Evolutionary conservation across 2,888 invertebrate genomes (phyloP), one percentile per base, ranked within the genome.

Genomic region (Anarsia innoxiella): DNA sequence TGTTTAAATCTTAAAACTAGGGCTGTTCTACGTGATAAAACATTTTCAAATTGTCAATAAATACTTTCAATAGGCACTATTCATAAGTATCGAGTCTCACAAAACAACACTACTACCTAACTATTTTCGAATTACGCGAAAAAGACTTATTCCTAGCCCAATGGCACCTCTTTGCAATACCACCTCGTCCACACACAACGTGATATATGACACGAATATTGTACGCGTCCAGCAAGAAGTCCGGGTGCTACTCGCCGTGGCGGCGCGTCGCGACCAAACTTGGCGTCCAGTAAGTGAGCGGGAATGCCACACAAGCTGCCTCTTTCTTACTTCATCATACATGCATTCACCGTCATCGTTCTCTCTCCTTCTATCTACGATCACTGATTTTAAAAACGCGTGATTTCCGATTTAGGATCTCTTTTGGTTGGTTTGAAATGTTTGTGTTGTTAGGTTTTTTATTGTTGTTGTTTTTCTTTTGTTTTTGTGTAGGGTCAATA

Each of bases 181-280:
- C 50, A 60, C 66, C 67, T 69, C 61, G 52, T 60, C 59, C 11
- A 36, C 50, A 64, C 58, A 61, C 59, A 62, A 67, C 68, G 79
- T 84, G 78, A 82, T 86, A 83, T 37, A 37, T 26, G 82, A 68
- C 59, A 61, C 63, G 67, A 86, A 80, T 74, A 63, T 70, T 70
- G 59, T 63, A 59, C 26, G 59, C 64, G 49, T 42, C 59, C 87
- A 90, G 88, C 90, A 90, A 88, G 88, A 89, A 88, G 86, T 75
- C 88, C 66, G 88, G 90, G 77, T 91, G 92, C 90, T 93, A 93
- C 89, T 93, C 93, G 77, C 95, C 94, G 87, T 95, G 95, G 95
- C 92, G 94, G 73, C 91, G 94, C 86, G 95, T 95, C 83, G 95
- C 95, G 82, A 94, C 93, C 86, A 95, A 94, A 87, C 92, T 95